Evolutionary conservation across 2,797 vertebrate species (phyloP), one percentile per base, ranked within the genome.

Genomic region (Macrochelys suwanniensis): DNA sequence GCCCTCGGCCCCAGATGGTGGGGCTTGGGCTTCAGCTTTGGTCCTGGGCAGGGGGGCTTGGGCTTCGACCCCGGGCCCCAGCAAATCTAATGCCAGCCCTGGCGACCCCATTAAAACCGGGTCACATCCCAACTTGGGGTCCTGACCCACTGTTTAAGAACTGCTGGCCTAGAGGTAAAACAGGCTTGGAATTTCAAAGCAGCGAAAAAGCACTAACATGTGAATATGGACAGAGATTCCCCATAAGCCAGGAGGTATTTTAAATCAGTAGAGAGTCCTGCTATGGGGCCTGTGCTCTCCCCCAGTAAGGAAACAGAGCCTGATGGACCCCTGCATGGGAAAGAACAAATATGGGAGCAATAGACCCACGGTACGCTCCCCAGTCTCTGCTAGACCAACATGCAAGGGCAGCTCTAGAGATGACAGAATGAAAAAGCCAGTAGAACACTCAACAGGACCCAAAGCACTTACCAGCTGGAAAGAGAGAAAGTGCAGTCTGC

Each of bases 371-470:
- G n/a, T 57, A 77, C 92, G 17, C 51, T 2, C 50, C 47, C n/a
- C 65, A 37, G 11, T 68, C 57, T 31, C 76, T 4, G 51, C 11
- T 49, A 85, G 78, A 68, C 13, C 49, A 50, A 7, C 33, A 88
- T 90, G 15, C 26, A 86, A 3, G 8, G 56, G 59, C 33, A 87
- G 10, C 5, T 17, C 10, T 82, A 49, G 56, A 79, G 61, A 90
- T 45, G 7, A 90, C 28, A 45, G 50, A 89, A 31, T 49, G 37
- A 94, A 93, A 92, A 87, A 65, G 80, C 11, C 1, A 0, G 21
- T 47, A 92, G 25, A 51, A 94, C 93, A 94, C 51, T 33, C 21
- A 92, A 2, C 33, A 88, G 77, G 65, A 90, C 11, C 33, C 87
- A 65, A 50, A 77, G 45, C 74, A 77, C 74, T 26, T 77, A 77